Evolutionary conservation across 2,797 vertebrate genomes (phyloP).

Genomic region (Galaxias olidus): DNA sequence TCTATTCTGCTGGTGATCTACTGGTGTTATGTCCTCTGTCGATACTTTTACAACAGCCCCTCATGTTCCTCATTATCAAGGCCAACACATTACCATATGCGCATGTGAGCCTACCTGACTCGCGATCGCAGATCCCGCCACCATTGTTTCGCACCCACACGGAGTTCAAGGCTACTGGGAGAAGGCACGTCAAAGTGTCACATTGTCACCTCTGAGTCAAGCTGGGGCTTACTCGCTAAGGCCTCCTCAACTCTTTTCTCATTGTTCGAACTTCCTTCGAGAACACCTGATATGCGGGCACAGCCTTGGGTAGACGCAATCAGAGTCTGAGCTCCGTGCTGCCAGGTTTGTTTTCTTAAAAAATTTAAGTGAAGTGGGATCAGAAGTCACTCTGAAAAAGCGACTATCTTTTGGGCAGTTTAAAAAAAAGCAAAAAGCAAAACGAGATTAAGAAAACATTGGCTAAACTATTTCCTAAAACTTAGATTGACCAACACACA

Average conservation of each 20-base stretch:
- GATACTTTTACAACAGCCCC: slow-evolving; percentile 9
- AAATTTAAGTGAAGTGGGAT: no score
- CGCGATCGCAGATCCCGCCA: slow-evolving; percentile 51
- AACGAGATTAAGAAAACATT: no score
- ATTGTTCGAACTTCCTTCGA: not conserved
- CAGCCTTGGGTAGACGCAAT: no score
- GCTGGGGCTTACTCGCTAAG: slow-evolving; percentile 30
- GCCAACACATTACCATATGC: slow-evolving; percentile 54
- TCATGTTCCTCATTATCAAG: slow-evolving; percentile 57
- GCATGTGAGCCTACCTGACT: slow-evolving; percentile 57
- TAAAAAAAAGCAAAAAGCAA: no score
- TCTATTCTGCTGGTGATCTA: slow-evolving; percentile 12
- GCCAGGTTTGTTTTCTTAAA: no score
- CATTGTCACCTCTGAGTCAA: slow-evolving; percentile 53
- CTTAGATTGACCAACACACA: no score
- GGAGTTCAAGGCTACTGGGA: slow-evolving; percentile 46
- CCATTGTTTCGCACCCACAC: slow-evolving; percentile 61
- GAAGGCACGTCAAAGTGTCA: slow-evolving; percentile 45
- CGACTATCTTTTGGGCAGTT: no score
- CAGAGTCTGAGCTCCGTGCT: no score
- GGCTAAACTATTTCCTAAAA: no score
- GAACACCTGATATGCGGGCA: no score
- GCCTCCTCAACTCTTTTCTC: slow-evolving; percentile 19
- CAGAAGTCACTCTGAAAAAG: no score
- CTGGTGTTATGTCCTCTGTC: slow-evolving; percentile 14